Base-by-base conservation (phyloP, 2,113 vertebrate genomes). In the Pandion haliaetus region DNA sequence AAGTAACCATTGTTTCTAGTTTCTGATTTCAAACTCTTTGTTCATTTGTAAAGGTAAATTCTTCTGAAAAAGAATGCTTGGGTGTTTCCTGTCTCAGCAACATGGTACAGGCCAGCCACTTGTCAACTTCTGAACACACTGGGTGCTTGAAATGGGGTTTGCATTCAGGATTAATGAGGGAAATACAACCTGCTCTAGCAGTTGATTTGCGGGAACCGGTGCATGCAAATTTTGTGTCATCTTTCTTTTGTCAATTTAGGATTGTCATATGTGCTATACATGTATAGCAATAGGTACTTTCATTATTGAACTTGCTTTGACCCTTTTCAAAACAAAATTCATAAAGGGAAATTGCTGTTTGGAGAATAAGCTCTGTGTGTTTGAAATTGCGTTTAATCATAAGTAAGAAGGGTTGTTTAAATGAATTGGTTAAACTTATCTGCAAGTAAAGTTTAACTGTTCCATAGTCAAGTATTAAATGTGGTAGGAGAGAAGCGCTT, bases 1-100 rank as follows among this genome's bases (percentile, higher is more conserved):
- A 97, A 98, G 98, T 98, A 95, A 55, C 78, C 17, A 3, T 49
- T 54, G 26, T 59, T 93, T 87, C n/a, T 49, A 12, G 32, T 44
- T 74, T 45, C 49, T 69, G 14, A 59, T 87, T 71, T 80, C 57
- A 67, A 88, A 59, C 29, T 62, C 70, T 42, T 44, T 3, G 1
- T 78, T 61, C 3, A 2, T 82, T 84, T 63, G 8, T 55, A 61
- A 79, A 65, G 15, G 19, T 31, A 2, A 3, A 1, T 82, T 80
- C 71, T 88, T 45, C n/a, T 91, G 14, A 65, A 70, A 70, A 77
- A 54, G 31, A 85, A 8, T 44, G 21, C 17, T 50, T 42, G 36
- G 20, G 7, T 61, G 10, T 71, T 63, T 80, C 20, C 24, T 74
- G 19, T 47, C 42, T 83, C 52, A 45, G 49, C 44, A 58, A 5